phyloP scores from a whole-genome alignment of 2,888 invertebrate genomes.

The Lasioglossum villosulum region DNA sequence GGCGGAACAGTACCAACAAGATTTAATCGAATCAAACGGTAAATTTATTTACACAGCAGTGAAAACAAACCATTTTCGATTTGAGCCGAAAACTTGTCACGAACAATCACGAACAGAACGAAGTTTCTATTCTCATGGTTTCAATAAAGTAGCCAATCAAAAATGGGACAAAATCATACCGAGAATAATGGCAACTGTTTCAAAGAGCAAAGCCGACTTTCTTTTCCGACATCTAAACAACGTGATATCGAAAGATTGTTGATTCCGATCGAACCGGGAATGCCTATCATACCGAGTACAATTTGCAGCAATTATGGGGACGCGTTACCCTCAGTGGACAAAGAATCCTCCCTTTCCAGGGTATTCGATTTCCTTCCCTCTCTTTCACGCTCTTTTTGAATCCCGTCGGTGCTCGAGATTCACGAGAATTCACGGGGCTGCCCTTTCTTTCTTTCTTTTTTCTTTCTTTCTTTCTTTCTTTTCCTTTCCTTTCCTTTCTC shows the following conservation, averaged over 20 bases:
- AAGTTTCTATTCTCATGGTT: too few species aligned
- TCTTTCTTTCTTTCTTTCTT: slow-evolving; percentile 65
- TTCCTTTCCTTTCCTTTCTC: slow-evolving; percentile 67
- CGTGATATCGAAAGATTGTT: neutral
- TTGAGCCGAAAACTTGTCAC: neutral
- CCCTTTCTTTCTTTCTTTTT: slow-evolving; percentile 54
- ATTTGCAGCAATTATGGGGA: neutral
- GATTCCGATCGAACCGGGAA: neutral
- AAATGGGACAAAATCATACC: neutral
- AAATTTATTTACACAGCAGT: neutral
- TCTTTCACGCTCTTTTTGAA: slow-evolving; percentile 28
- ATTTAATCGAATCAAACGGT: neutral
- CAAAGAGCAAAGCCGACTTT: neutral
- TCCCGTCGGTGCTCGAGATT: slow-evolving; percentile 24
- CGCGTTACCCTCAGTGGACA: slow-evolving; percentile 5
- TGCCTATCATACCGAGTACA: neutral
- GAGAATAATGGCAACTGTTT: neutral
- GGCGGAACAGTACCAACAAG: neutral
- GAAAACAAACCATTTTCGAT: neutral
- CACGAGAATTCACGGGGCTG: slow-evolving; percentile 36
- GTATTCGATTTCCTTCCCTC: slow-evolving; percentile 15
- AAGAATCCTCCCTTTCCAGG: slow-evolving; percentile 7
- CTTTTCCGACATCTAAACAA: neutral
- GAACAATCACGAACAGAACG: neutral
- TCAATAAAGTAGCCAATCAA: neutral